Conservation (phyloP, 2,113 vertebrate species). For the Puffinus mauretanicus region DNA sequence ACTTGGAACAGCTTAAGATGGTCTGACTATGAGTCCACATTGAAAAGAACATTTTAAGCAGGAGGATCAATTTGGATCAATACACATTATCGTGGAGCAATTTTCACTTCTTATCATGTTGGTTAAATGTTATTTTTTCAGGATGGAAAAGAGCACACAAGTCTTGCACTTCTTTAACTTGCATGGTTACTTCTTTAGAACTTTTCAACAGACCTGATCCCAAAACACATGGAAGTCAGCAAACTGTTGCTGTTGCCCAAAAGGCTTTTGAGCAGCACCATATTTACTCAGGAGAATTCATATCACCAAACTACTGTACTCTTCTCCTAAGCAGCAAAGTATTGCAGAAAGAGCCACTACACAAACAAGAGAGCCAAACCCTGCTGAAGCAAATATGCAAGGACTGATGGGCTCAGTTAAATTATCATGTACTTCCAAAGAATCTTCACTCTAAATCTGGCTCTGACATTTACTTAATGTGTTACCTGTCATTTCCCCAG, state of each 20-base stretch:
- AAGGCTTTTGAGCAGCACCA: background rate
- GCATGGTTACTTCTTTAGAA: background rate
- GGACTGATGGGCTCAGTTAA: background rate
- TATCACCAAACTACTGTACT: background rate
- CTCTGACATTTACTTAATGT: slow-evolving; percentile 31
- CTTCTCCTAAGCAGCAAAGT: background rate
- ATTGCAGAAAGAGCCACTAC: background rate
- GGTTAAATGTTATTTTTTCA: background rate
- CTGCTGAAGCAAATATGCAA: background rate
- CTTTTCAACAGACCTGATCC: background rate
- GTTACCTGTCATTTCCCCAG: slow-evolving; percentile 6
- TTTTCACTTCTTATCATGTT: background rate
- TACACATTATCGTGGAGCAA: background rate
- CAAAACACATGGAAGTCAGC: background rate
- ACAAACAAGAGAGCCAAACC: background rate
- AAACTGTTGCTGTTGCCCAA: background rate
- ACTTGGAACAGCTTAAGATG: background rate
- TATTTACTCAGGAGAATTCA: background rate
- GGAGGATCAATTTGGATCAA: background rate
- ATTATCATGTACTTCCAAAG: background rate
- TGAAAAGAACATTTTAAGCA: background rate
- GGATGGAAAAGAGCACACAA: background rate
- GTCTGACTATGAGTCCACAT: background rate
- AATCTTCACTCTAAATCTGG: slow-evolving; percentile 28
- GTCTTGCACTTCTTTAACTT: background rate